Evolutionary conservation across 2,113 vertebrate genomes (phyloP).

Genomic region (Pseudorasbora parva): DNA sequence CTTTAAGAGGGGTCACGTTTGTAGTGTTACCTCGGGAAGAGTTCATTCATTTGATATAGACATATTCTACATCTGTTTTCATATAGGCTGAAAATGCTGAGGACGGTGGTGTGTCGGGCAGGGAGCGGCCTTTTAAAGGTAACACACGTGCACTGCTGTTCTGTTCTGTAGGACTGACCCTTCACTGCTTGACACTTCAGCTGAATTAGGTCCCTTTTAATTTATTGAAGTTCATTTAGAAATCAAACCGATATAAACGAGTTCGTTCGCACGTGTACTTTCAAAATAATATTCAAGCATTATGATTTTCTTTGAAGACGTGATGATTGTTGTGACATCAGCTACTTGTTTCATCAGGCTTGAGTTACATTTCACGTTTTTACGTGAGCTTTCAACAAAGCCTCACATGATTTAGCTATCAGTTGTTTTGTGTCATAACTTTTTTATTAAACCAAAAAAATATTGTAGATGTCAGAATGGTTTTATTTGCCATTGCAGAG

Average conservation of each 20-base stretch:
- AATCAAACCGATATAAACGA: not conserved
- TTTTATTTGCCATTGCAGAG: not conserved
- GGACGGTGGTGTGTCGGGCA: slow-evolving; percentile 69
- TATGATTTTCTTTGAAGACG: not conserved
- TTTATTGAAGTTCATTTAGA: not conserved
- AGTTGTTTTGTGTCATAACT: not conserved
- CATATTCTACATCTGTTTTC: not conserved
- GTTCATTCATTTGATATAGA: not conserved
- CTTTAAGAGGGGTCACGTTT: slow-evolving; percentile 65
- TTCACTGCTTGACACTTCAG: not conserved
- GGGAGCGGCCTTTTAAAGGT: slow-evolving; percentile 73
- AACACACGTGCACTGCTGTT: slow-evolving; percentile 5
- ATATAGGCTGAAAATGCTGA: slow-evolving; percentile 62
- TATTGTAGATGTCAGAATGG: not conserved
- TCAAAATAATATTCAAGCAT: not conserved
- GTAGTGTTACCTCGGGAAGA: not conserved
- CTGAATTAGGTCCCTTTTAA: not conserved
- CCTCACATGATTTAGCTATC: not conserved
- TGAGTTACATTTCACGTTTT: not conserved
- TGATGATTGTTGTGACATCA: not conserved
- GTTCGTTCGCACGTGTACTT: not conserved
- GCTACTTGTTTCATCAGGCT: not conserved
- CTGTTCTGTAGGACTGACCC: not conserved
- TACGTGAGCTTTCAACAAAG: not conserved
- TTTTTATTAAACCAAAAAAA: not conserved